Conservation (phyloP, 2,797 vertebrate species). For the Austrolebias charrua region DNA sequence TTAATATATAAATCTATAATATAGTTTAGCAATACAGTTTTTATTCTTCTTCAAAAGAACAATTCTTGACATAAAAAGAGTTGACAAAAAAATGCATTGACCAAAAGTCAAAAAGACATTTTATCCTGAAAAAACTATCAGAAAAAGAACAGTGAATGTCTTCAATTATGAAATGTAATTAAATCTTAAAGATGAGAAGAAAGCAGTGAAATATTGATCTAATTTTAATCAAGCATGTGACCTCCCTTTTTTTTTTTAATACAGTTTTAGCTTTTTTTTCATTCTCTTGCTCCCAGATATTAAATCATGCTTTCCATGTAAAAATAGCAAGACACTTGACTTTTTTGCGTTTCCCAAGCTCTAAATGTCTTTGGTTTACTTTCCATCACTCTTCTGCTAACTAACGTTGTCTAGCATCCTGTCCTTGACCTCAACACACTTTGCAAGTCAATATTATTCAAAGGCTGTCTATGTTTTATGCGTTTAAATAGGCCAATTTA, state of each 20-base stretch:
- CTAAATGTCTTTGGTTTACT: constrained; percentile 61
- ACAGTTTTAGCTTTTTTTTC: constrained; percentile 5
- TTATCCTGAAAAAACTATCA: constrained; percentile 30
- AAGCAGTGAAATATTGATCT: constrained; percentile 19
- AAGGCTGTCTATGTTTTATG: constrained; percentile 80
- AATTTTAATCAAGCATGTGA: constrained; percentile 16
- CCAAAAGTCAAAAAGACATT: constrained; percentile 36
- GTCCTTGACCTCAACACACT: constrained; percentile 78
- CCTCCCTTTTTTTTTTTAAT: constrained; percentile 4
- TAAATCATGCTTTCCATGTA: constrained; percentile 33
- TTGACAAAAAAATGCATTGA: constrained; percentile 53
- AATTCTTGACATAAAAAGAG: constrained; percentile 37
- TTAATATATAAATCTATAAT: too few species aligned
- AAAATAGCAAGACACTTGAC: constrained; percentile 39
- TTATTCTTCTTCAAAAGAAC: constrained; percentile 44
- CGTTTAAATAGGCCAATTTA: constrained; percentile 86
- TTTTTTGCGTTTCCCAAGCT: constrained; percentile 42
- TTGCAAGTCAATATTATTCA: constrained; percentile 84
- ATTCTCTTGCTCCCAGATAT: constrained; percentile 19
- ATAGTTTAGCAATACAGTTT: neutral
- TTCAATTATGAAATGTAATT: constrained; percentile 24
- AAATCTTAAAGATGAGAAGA: constrained; percentile 8
- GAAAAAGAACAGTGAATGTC: constrained; percentile 13
- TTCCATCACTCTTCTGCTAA: constrained; percentile 68
- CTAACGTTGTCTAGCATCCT: constrained; percentile 55